Conservation (phyloP, 2,113 vertebrate species). For the Circaetus gallicus region DNA sequence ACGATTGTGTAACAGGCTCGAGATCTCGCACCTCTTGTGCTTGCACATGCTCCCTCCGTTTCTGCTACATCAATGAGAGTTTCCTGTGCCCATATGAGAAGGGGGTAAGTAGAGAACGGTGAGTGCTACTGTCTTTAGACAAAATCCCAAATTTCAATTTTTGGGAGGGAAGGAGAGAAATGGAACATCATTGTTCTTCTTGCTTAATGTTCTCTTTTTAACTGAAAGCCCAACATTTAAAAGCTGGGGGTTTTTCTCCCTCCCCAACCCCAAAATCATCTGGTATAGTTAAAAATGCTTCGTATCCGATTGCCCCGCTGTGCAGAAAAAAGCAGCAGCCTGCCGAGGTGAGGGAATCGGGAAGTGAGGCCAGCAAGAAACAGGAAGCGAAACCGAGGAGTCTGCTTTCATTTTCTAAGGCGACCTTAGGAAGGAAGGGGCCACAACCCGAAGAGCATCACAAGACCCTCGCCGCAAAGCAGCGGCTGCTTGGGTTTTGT, state of each 20-base stretch:
- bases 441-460: neutral
- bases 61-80: rapidly evolving
- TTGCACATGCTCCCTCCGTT: rapidly evolving
- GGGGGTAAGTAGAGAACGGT: neutral
- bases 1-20: rapidly evolving
- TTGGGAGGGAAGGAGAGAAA: neutral
- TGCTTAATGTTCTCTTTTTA: neutral
- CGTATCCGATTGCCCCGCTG: rapidly evolving
- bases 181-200: neutral
- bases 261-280: neutral
- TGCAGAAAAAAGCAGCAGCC: neutral
- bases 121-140: neutral
- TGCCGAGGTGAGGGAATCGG: neutral
- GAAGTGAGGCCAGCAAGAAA: neutral
- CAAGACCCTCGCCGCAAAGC: neutral
- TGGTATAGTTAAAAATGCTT: rapidly evolving
- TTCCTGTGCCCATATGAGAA: rapidly evolving
- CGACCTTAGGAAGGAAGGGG: neutral
- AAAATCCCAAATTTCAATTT: neutral
- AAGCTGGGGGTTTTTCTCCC: neutral
- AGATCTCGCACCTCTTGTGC: neutral
- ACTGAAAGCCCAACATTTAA: neutral
- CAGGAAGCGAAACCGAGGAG: neutral
- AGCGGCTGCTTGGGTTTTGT: rapidly evolving
- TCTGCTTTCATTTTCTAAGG: neutral